Conservation (phyloP, 1,140 invertebrate species). For the Gryllus bimaculatus region DNA sequence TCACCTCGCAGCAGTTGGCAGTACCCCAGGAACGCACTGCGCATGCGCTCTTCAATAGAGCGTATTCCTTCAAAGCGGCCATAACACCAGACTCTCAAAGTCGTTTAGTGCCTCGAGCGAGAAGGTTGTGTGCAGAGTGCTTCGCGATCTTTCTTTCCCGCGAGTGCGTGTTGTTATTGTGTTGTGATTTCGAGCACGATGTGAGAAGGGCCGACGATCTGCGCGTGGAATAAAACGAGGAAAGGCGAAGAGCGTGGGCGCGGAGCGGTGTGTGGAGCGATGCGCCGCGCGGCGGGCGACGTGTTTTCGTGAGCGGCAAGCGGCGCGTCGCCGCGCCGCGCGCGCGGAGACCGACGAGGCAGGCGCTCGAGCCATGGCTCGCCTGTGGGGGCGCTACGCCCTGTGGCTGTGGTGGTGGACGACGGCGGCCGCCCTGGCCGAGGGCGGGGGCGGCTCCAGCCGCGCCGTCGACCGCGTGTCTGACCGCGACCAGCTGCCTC, state of each 20-base stretch:
- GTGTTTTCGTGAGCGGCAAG: background rate
- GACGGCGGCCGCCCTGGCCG: background rate
- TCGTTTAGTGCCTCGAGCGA: background rate
- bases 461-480: conserved; percentile 20
- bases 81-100: background rate
- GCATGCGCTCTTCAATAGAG: background rate
- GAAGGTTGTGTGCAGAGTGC: background rate
- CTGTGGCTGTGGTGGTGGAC: background rate
- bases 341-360: background rate
- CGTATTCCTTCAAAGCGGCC: background rate
- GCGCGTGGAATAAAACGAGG: background rate
- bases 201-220: background rate
- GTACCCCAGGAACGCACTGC: background rate
- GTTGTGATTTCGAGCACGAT: background rate
- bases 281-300: background rate
- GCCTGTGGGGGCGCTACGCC: background rate
- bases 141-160: background rate
- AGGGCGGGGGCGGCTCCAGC: background rate
- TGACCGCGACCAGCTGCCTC: conserved; percentile 45
- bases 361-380: too few species aligned
- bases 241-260: background rate
- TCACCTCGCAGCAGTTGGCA: background rate
- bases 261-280: background rate
- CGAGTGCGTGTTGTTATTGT: background rate
- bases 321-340: too few species aligned